Percentiles rank a stretch among this genome's conserved stretches.
Conservation (phyloP, 2,888 invertebrate genomes). For the Ormyrus labotus region DNA sequence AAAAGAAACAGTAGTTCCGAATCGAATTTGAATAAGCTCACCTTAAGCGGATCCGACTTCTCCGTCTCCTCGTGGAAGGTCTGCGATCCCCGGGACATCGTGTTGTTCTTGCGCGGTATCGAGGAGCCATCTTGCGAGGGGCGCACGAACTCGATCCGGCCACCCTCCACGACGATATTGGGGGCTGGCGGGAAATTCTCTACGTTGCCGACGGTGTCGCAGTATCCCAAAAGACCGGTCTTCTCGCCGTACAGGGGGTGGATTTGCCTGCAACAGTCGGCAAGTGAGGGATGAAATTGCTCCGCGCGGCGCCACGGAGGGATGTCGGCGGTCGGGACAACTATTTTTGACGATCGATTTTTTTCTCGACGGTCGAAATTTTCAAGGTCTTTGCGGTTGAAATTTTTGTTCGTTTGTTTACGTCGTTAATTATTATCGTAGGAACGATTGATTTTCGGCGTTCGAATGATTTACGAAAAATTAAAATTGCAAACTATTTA, state of each 20-base stretch:
- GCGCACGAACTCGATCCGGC: conserved; percentile 77
- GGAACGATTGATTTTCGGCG: too few species aligned
- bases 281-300: conserved; percentile 53
- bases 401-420: too few species aligned
- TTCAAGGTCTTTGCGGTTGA: too few species aligned
- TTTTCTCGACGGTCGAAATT: too few species aligned
- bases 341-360: too few species aligned
- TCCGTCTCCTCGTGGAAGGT: conserved; percentile 69
- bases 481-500: too few species aligned
- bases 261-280: conserved; percentile 74
- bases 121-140: conserved; percentile 74
- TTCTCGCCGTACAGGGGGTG: conserved; percentile 75
- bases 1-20: too few species aligned
- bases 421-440: too few species aligned
- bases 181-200: conserved; percentile 75
- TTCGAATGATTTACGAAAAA: too few species aligned
- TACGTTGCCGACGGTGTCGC: conserved; percentile 72
- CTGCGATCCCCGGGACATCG: conserved; percentile 69
- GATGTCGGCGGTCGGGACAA: too few species aligned
- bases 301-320: not conserved
- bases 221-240: conserved; percentile 73
- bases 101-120: conserved; percentile 65
- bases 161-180: conserved; percentile 77
- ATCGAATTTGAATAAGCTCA: conserved; percentile 56
- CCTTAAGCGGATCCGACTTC: conserved; percentile 73